Evolutionary conservation across 2,797 vertebrate species (phyloP).

Genomic region (Danio aesculapii): DNA sequence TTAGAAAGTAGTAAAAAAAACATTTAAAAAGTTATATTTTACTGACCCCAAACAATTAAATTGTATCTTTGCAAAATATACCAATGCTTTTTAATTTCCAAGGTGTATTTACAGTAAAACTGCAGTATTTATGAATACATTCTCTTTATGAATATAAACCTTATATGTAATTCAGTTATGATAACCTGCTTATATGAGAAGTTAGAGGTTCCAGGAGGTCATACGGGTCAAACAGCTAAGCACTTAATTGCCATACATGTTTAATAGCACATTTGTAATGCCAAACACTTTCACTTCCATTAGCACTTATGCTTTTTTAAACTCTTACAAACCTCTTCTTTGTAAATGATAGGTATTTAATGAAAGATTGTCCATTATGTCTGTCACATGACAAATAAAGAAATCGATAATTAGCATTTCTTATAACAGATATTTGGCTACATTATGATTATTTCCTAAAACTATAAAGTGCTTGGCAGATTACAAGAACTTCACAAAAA

Average conservation of each 20-base stretch:
- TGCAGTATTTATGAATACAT: not conserved
- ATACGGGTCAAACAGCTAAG: not conserved
- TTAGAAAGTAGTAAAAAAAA: too few species aligned
- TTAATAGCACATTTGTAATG: not conserved
- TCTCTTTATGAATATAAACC: not conserved
- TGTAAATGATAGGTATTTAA: not conserved
- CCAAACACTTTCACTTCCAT: not conserved
- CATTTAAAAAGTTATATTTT: too few species aligned
- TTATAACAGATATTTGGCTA: not conserved
- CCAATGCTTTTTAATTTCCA: not conserved
- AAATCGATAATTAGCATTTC: not conserved
- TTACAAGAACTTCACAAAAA: not conserved
- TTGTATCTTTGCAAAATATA: not conserved
- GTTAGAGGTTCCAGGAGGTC: not conserved
- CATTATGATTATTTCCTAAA: not conserved
- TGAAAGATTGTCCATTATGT: not conserved
- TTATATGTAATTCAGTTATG: not conserved
- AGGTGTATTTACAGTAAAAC: not conserved
- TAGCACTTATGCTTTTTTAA: not conserved
- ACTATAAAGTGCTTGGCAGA: not conserved
- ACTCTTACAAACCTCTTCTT: not conserved
- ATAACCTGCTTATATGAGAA: not conserved
- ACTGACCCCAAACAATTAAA: not conserved
- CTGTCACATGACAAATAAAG: not conserved
- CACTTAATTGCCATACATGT: not conserved